Evolutionary conservation across 2,113 vertebrate genomes (phyloP).

Genomic region (Leptobrachium ailaonicum): DNA sequence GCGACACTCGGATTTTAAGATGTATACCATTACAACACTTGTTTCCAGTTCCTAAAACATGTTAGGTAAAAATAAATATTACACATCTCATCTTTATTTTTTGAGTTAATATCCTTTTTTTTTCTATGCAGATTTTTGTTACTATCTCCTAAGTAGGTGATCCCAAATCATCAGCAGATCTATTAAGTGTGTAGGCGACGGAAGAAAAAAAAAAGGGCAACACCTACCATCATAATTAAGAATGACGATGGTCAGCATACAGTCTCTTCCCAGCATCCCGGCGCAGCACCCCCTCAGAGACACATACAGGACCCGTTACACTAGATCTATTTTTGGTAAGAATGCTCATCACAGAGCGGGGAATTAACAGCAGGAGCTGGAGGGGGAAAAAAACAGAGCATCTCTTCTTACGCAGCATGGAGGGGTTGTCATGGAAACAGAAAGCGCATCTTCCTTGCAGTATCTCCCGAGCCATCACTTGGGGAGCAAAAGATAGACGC

Average conservation of each 20-base stretch:
- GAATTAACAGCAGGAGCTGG: conserved; percentile 54
- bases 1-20: too few relatives aligned
- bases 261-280: conserved; percentile 73
- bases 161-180: too few relatives aligned
- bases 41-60: too few relatives aligned
- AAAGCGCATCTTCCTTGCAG: conserved; percentile 59
- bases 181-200: too few relatives aligned
- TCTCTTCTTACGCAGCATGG: conserved; percentile 55
- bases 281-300: conserved; percentile 46
- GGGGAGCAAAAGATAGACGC: conserved; percentile 5
- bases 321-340: conserved; percentile 56
- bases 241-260: conserved; percentile 73
- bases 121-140: too few relatives aligned
- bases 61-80: too few relatives aligned
- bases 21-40: too few relatives aligned
- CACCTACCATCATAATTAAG: conserved; percentile 74
- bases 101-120: too few relatives aligned
- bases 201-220: neutral
- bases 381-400: conserved; percentile 54
- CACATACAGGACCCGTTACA: conserved; percentile 51
- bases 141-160: too few relatives aligned
- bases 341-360: conserved; percentile 53
- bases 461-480: conserved; percentile 52
- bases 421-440: conserved; percentile 75
- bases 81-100: too few relatives aligned